These are phyloP conservation scores for Chionis minor DNA, from an alignment of 2,113 vertebrate species.

Conservation along the genomic window DNA sequence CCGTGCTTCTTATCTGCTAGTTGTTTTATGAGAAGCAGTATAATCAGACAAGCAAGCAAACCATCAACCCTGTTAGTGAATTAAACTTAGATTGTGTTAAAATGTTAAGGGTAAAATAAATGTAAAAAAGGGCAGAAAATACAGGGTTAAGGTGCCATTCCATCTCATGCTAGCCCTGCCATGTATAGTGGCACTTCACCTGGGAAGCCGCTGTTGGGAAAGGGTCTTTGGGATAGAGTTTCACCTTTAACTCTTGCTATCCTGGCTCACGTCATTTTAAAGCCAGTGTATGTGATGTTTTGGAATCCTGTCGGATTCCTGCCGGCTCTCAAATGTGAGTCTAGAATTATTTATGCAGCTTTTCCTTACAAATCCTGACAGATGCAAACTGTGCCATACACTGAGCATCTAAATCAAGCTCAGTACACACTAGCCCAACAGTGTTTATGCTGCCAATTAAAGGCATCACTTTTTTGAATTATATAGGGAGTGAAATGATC, in stretches of 20 bases:
- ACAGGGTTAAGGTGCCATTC: neutral
- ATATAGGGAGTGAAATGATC: constrained; percentile 73
- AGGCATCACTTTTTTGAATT: constrained; percentile 73
- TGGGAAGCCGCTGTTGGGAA: neutral
- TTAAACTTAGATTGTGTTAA: neutral
- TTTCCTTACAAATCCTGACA: constrained; percentile 52
- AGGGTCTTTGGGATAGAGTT: neutral
- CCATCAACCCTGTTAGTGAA: neutral
- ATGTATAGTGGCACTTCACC: neutral
- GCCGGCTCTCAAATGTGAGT: neutral
- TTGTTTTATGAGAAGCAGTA: neutral
- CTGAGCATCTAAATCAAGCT: constrained; percentile 32
- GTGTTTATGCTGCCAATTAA: constrained; percentile 76
- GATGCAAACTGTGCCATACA: constrained; percentile 45
- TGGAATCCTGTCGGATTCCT: neutral
- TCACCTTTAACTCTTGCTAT: constrained; percentile 3
- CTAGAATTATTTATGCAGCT: constrained; percentile 31
- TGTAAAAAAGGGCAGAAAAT: neutral
- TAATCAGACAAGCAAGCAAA: neutral
- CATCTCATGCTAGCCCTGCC: neutral
- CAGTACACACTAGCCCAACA: constrained; percentile 31
- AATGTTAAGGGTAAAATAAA: neutral
- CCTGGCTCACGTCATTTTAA: neutral
- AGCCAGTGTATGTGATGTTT: neutral
- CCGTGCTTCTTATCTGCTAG: neutral